Evolutionary conservation across 2,888 invertebrate species (phyloP).

Genomic region (Luffia ferchaultella): DNA sequence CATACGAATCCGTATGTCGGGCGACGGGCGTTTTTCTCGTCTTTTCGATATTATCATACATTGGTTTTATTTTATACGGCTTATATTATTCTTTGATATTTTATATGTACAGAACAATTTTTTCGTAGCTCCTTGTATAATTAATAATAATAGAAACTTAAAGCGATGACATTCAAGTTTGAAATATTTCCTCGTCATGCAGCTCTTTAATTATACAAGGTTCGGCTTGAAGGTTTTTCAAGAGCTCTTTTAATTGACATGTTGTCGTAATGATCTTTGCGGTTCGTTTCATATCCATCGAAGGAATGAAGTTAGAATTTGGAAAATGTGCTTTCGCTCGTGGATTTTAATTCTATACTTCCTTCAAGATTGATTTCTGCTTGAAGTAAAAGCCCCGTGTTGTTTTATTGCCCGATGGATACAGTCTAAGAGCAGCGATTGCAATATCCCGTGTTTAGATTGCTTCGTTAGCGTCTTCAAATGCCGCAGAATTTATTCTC

Average conservation of each 20-base stretch:
- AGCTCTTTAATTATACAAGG: constrained; percentile 41
- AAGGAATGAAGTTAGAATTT: background rate
- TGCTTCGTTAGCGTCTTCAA: constrained; percentile 57
- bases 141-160: constrained; percentile 15
- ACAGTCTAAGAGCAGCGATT: constrained; percentile 43
- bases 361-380: constrained; percentile 22
- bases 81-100: background rate
- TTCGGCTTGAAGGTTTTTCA: constrained; percentile 39
- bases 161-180: constrained; percentile 40
- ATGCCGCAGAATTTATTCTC: constrained; percentile 40
- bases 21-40: constrained; percentile 40
- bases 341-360: constrained; percentile 33
- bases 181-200: constrained; percentile 45
- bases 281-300: constrained; percentile 42
- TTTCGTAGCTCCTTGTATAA: background rate
- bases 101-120: background rate
- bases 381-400: constrained; percentile 27
- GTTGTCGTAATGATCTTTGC: constrained; percentile 43
- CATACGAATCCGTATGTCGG: constrained; percentile 59
- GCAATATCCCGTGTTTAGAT: constrained; percentile 58
- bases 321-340: background rate
- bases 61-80: constrained; percentile 36
- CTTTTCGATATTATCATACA: constrained; percentile 51
- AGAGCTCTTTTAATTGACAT: constrained; percentile 48
- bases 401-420: constrained; percentile 49